Percentiles rank a stretch among this genome's conserved stretches.
Evolutionary conservation across 2,113 vertebrate species (phyloP).

Genomic region (Delphinapterus leucas): DNA sequence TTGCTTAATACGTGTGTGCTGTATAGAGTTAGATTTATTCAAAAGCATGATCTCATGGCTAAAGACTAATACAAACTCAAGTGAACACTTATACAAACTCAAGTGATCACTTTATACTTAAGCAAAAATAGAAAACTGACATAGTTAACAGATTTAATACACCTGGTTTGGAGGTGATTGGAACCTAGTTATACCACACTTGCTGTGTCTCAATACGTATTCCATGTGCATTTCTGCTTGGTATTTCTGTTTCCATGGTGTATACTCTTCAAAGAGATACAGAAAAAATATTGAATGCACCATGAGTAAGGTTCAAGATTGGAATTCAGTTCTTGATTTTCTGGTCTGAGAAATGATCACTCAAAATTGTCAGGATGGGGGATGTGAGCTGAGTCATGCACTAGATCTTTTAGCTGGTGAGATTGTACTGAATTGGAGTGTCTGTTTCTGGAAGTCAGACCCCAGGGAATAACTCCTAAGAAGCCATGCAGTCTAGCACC

Average conservation of each 20-base stretch:
- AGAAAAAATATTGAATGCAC: background rate
- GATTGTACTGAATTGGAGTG: background rate
- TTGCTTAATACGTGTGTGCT: background rate
- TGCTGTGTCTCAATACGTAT: background rate
- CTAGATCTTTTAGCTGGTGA: background rate
- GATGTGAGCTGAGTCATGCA: background rate
- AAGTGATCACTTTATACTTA: background rate
- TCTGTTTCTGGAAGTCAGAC: background rate
- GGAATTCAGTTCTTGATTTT: background rate
- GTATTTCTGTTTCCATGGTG: background rate
- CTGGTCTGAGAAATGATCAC: background rate
- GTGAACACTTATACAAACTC: background rate
- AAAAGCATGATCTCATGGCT: background rate
- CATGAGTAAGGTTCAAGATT: background rate
- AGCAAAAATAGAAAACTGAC: background rate
- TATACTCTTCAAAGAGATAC: background rate
- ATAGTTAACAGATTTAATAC: background rate
- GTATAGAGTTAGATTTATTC: background rate
- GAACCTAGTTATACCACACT: background rate
- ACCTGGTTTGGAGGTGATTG: background rate
- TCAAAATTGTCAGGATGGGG: background rate
- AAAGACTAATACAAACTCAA: background rate
- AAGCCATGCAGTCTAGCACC: background rate
- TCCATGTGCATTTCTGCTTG: background rate
- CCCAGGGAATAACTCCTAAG: background rate